Conservation (phyloP, 1,140 invertebrate species). For the Zaprionus camerounensis region DNA sequence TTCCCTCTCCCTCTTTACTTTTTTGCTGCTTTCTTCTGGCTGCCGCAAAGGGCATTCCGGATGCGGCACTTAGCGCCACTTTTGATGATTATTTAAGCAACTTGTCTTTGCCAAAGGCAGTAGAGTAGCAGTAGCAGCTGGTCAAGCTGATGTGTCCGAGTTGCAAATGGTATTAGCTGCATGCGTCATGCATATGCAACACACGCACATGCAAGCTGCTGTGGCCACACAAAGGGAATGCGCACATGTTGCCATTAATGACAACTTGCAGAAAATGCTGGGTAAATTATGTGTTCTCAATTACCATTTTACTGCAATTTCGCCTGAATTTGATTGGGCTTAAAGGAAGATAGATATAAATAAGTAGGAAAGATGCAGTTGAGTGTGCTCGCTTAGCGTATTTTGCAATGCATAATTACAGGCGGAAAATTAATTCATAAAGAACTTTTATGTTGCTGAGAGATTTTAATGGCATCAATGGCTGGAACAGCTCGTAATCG, state of each 20-base stretch:
- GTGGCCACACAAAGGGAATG: constrained; percentile 7
- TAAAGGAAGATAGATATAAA: no score
- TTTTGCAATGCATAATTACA: no score
- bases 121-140: background rate
- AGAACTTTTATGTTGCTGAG: no score
- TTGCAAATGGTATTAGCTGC: constrained; percentile 74
- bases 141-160: constrained; percentile 35
- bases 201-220: background rate
- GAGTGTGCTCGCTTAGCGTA: no score
- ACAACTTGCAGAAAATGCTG: constrained; percentile 1
- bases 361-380: no score
- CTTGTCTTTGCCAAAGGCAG: constrained; percentile 36
- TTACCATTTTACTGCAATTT: background rate
- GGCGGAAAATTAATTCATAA: no score
- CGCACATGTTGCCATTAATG: constrained; percentile 8
- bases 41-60: constrained; percentile 65
- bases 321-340: background rate
- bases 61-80: constrained; percentile 59
- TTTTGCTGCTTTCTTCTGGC: constrained; percentile 6
- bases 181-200: constrained; percentile 73
- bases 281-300: background rate
- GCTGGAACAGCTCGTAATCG: no score
- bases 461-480: no score
- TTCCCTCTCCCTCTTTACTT: background rate
- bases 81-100: constrained; percentile 76